Conservation (phyloP, 2,797 vertebrate genomes). For the Megaceryle alcyon region DNA sequence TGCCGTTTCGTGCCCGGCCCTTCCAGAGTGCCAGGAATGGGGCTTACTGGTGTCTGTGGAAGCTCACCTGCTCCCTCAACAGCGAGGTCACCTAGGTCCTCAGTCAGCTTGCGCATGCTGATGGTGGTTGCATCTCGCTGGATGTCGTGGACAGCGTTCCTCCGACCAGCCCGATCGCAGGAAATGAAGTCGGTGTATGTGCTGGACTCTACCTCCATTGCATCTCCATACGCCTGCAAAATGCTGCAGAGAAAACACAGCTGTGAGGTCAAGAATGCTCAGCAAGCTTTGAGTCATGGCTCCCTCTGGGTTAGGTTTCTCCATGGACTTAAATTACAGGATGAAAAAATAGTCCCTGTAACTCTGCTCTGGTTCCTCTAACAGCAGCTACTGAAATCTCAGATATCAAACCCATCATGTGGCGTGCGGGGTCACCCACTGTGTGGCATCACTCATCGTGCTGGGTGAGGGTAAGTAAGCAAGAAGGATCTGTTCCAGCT, state of each 20-base stretch:
- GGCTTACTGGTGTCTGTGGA: background rate
- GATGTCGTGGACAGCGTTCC: constrained; percentile 96
- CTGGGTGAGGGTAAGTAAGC: background rate
- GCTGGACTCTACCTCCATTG: constrained; percentile 96
- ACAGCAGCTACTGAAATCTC: background rate
- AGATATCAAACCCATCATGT: background rate
- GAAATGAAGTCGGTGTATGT: constrained; percentile 95
- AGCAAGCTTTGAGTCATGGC: background rate
- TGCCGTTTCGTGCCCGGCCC: background rate
- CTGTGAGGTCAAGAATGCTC: background rate
- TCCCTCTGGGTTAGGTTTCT: background rate
- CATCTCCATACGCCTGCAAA: constrained; percentile 82
- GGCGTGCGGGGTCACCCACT: background rate
- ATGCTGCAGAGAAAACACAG: constrained; percentile 66
- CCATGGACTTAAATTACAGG: background rate
- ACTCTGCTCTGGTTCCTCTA: background rate
- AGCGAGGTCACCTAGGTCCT: constrained; percentile 86
- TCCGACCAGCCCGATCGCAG: constrained; percentile 93
- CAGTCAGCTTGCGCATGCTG: constrained; percentile 87
- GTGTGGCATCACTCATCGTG: accelerated
- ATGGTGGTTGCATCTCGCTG: constrained; percentile 77
- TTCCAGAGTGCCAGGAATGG: background rate
- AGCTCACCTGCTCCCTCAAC: constrained; percentile 77
- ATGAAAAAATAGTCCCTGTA: background rate
- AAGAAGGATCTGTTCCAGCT: background rate